These are phyloP conservation scores for Mastomys coucha DNA, from an alignment of 2,113 vertebrate genomes.

Conservation along the genomic window DNA sequence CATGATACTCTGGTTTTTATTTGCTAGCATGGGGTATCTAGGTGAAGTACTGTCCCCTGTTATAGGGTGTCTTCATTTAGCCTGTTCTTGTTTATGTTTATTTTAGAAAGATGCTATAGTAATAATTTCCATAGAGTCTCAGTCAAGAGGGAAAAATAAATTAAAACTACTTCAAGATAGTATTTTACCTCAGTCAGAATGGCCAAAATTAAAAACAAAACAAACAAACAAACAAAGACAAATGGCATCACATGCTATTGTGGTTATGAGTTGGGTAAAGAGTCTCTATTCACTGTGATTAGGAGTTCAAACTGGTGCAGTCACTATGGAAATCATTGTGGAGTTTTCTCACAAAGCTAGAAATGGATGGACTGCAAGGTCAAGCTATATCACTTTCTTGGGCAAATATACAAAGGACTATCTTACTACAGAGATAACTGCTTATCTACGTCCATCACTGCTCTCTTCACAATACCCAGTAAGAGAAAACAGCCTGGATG, in stretches of 20 bases:
- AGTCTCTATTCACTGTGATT: background rate
- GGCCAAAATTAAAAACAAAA: background rate
- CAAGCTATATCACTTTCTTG: background rate
- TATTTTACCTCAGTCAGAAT: background rate
- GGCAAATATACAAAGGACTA: background rate
- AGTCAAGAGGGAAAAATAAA: background rate
- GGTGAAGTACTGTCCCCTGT: background rate
- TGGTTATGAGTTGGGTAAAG: background rate
- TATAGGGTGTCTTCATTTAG: background rate
- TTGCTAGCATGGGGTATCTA: background rate
- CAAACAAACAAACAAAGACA: background rate
- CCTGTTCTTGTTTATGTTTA: background rate
- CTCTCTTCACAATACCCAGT: background rate
- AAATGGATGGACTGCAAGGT: background rate
- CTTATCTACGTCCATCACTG: background rate
- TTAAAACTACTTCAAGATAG: background rate
- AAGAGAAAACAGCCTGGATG: background rate
- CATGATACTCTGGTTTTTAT: too few species aligned
- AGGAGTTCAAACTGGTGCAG: background rate
- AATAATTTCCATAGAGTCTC: background rate
- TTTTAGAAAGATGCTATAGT: background rate
- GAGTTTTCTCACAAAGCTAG: background rate
- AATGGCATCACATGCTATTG: background rate
- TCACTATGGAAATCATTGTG: background rate
- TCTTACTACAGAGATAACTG: background rate